Evolutionary conservation across 2,113 vertebrate genomes (phyloP).

Genomic region (Tiliqua scincoides): DNA sequence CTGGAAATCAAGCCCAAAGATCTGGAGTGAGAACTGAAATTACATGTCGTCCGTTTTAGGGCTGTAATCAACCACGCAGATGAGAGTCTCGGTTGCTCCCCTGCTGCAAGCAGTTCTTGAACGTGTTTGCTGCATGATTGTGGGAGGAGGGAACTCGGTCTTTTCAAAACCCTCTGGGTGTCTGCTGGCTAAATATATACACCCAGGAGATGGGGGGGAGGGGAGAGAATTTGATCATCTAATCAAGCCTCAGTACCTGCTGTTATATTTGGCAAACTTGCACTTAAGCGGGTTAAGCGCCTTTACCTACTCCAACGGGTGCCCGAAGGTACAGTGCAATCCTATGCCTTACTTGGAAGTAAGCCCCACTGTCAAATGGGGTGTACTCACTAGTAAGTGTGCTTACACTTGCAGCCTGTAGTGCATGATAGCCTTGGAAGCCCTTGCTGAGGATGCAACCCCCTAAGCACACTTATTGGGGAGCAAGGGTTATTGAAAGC

Average conservation of each 20-base stretch:
- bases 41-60: slow-evolving; percentile 49
- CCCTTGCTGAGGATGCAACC: not conserved
- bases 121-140: slow-evolving; percentile 61
- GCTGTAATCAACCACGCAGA: slow-evolving; percentile 49
- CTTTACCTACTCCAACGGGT: not conserved
- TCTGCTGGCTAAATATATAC: slow-evolving; percentile 47
- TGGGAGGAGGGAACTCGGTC: slow-evolving; percentile 21
- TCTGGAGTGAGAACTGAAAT: slow-evolving; percentile 36
- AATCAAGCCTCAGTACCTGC: not conserved
- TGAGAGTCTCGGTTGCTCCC: slow-evolving; percentile 49
- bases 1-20: slow-evolving; percentile 48
- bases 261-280: not conserved
- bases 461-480: too few relatives aligned
- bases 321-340: too few relatives aligned
- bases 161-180: slow-evolving; percentile 64
- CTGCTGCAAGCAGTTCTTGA: slow-evolving; percentile 69
- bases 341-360: too few relatives aligned
- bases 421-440: not conserved
- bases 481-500: too few relatives aligned
- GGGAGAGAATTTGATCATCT: not conserved
- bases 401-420: not conserved
- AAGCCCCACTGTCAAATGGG: too few relatives aligned
- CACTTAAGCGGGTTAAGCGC: not conserved
- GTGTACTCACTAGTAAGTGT: too few relatives aligned
- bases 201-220: not conserved